Base-by-base conservation (phyloP, 2,888 invertebrate genomes). In the Ormyrus pomaceus region DNA sequence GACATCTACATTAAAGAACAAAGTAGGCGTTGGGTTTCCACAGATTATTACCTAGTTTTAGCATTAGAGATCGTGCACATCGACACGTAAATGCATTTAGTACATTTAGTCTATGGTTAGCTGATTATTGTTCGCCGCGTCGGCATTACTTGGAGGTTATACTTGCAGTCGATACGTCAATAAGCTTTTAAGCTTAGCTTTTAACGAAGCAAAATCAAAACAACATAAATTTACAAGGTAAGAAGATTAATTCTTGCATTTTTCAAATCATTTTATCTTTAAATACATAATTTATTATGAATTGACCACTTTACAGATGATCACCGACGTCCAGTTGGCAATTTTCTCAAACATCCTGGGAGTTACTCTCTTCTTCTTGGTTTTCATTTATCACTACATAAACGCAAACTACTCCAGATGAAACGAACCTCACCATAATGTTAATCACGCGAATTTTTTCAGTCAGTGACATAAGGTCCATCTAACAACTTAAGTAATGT, bases 321-420 rank as follows among this genome's bases (percentile, higher is more conserved):
- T 99, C 85, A 97, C 98, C 1, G 99, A 99, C 90, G 95, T 99
- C 61, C 99, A 99, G 91, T 92, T 99, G 85, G 98, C 98, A 0
- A 95, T 99, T 79, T 97, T 99, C 92, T 97, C 98, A 84, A 99
- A 99, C 91, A 95, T 98, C 83, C 92, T 99, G 84, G 99, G 99
- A 83, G 98, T 99, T 3, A 95, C 96, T 0, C 92, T 97, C 58
- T 97, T 99, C 88, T 93, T 99, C 71, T 92, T 99, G 85, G 98
- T 99, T n/a, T 97, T 99, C 69, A 92, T 98, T 2, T 99, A 97
- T 90, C 99, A 99, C 89, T 99, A 99, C 89, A 97, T 99, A 74
- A 95, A 96, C 85, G 97, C 97, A 0, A 98, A 96, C 89, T 94
- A 94, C 87, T 92, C 93, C 0, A 95, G 94, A 91, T 93, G 88